These are phyloP conservation scores for Drosophila bipectinata DNA, from an alignment of 1,140 invertebrate species.

Conservation along the genomic window DNA sequence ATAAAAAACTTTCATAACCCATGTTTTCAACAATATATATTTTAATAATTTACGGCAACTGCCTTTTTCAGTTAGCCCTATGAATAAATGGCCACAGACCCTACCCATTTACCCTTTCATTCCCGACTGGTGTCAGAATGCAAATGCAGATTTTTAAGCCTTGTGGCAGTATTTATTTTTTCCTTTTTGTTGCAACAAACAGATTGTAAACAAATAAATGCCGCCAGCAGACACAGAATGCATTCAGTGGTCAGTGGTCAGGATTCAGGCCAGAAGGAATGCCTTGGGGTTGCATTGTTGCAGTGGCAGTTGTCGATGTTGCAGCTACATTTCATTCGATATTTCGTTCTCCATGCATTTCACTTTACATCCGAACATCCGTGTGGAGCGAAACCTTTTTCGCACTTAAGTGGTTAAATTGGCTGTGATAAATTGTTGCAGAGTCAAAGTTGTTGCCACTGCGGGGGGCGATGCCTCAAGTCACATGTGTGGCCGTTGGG, in stretches of 20 bases:
- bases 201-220: slow-evolving; percentile 81
- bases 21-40: not conserved
- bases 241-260: slow-evolving; percentile 55
- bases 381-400: slow-evolving; percentile 63
- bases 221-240: slow-evolving; percentile 43
- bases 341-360: slow-evolving; percentile 29
- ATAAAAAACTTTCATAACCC: too few relatives aligned
- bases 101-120: not conserved
- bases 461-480: slow-evolving; percentile 69
- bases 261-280: slow-evolving; percentile 26
- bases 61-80: slow-evolving; percentile 70
- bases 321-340: slow-evolving; percentile 18
- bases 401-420: slow-evolving; percentile 81
- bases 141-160: slow-evolving; percentile 78
- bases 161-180: slow-evolving; percentile 60
- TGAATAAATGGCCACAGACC: not conserved
- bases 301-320: slow-evolving; percentile 6
- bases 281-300: slow-evolving; percentile 11
- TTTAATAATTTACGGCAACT: slow-evolving; percentile 36
- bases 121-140: slow-evolving; percentile 34
- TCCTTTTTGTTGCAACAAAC: slow-evolving; percentile 45
- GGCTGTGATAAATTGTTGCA: slow-evolving; percentile 79
- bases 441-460: slow-evolving; percentile 70
- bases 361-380: slow-evolving; percentile 24
- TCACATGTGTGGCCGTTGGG: slow-evolving; percentile 24